A percentile compares a stretch with the other conserved stretches of the same genome.
Evolutionary conservation across 2,113 vertebrate genomes (phyloP).

Genomic region (Rousettus leschenaultii): DNA sequence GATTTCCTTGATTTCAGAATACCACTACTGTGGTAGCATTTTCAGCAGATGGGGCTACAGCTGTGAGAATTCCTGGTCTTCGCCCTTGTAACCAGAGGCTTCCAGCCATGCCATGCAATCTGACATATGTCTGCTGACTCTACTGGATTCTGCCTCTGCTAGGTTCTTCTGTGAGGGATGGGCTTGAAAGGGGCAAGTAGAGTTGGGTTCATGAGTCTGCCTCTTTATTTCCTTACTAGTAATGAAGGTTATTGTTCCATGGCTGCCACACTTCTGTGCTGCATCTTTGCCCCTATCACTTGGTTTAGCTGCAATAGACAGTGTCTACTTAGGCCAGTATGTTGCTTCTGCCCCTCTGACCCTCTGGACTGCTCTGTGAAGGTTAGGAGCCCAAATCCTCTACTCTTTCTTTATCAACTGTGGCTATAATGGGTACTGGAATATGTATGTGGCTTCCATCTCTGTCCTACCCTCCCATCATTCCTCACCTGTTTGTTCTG

Average conservation of each 20-base stretch:
- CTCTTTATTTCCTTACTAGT: background rate
- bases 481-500: background rate
- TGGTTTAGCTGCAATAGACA: too few species aligned
- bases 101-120: background rate
- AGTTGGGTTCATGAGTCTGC: background rate
- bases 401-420: too few species aligned
- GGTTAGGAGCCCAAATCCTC: too few species aligned
- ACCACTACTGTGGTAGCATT: background rate
- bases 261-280: background rate
- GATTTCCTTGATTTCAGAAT: background rate
- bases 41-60: background rate
- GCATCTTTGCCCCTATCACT: background rate
- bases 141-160: background rate
- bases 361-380: too few species aligned
- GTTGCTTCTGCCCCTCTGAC: too few species aligned
- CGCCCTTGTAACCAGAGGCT: background rate
- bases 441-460: too few species aligned
- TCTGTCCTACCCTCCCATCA: background rate
- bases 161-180: too few species aligned
- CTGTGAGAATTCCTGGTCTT: background rate
- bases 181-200: background rate
- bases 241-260: background rate
- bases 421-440: too few species aligned
- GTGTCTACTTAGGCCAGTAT: too few species aligned
- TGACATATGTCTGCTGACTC: background rate